Evolutionary conservation across 30 jellyfish, hydroid and myxozoan species (phyloP).

Genomic region (Catostylus mosaicus): DNA sequence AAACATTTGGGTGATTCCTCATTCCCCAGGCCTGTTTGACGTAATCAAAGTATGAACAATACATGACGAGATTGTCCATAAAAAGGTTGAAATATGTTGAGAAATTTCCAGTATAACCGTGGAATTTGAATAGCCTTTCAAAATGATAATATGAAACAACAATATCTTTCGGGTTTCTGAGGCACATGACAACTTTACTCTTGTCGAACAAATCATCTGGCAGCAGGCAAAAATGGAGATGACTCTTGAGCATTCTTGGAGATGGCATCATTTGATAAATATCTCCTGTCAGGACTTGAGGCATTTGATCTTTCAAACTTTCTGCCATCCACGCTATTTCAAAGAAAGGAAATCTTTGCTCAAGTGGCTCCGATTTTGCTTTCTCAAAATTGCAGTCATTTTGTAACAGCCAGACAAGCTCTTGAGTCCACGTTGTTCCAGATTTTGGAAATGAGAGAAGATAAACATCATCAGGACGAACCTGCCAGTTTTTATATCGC

Average conservation of each 20-base stretch:
- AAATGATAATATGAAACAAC: conserved; percentile 20
- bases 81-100: conserved; percentile 30
- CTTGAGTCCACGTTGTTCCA: conserved; percentile 19
- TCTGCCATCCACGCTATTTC: neutral
- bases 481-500: no score
- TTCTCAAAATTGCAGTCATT: neutral
- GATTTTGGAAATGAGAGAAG: neutral
- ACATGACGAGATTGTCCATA: conserved; percentile 34
- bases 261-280: no score
- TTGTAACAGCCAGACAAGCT: conserved; percentile 7
- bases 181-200: conserved; percentile 8
- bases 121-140: neutral
- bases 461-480: conserved; percentile 5
- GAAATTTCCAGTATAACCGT: conserved; percentile 15
- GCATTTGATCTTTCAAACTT: no score
- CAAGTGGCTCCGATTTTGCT: no score
- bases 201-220: conserved; percentile 1
- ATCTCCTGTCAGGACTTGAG: no score
- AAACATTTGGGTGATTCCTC: conserved; percentile 43
- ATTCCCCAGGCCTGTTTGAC: conserved; percentile 41
- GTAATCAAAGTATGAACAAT: conserved; percentile 42
- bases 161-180: conserved; percentile 26
- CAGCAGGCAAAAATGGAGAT: no score
- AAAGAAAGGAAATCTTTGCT: neutral
- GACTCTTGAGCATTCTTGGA: no score